Conservation (phyloP, 1,140 invertebrate species). For the Drosophila setifemur region DNA sequence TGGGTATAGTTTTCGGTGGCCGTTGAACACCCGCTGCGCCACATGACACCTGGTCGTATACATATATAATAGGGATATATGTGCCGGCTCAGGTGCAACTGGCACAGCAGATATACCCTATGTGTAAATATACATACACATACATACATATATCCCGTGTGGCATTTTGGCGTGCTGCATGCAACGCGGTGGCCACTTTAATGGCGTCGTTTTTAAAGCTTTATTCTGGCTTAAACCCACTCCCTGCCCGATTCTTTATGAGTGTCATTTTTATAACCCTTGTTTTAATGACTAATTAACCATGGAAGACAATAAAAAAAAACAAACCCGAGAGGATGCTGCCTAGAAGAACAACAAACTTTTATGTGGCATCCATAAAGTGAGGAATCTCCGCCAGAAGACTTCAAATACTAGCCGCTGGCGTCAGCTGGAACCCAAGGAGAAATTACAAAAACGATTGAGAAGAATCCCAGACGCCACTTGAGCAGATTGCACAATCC, state of each 20-base stretch:
- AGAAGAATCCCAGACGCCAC: slow-evolving; percentile 33
- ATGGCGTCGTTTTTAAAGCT: slow-evolving; percentile 77
- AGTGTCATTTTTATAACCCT: slow-evolving; percentile 75
- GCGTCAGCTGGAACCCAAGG: slow-evolving; percentile 4
- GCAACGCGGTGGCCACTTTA: slow-evolving; percentile 64
- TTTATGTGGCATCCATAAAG: slow-evolving; percentile 36
- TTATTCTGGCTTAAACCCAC: slow-evolving; percentile 21
- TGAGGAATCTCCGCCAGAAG: neutral
- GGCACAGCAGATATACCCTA: slow-evolving; percentile 13
- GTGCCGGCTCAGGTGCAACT: slow-evolving; percentile 63
- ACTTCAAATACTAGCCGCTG: slow-evolving; percentile 40
- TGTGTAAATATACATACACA: no score
- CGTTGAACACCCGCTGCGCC: slow-evolving; percentile 66
- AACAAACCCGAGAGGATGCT: slow-evolving; percentile 14
- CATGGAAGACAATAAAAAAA: slow-evolving; percentile 65
- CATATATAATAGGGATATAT: neutral
- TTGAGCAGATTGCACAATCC: slow-evolving; percentile 33
- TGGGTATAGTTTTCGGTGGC: slow-evolving; percentile 48
- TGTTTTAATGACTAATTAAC: slow-evolving; percentile 76
- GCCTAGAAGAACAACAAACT: slow-evolving; percentile 25
- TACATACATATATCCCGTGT: no score
- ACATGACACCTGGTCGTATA: slow-evolving; percentile 60
- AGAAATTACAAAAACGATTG: no score
- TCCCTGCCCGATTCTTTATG: slow-evolving; percentile 42
- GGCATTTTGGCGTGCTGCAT: slow-evolving; percentile 63